Base-by-base conservation (phyloP, 2,113 vertebrate genomes). In the Zosterops hypoxanthus region DNA sequence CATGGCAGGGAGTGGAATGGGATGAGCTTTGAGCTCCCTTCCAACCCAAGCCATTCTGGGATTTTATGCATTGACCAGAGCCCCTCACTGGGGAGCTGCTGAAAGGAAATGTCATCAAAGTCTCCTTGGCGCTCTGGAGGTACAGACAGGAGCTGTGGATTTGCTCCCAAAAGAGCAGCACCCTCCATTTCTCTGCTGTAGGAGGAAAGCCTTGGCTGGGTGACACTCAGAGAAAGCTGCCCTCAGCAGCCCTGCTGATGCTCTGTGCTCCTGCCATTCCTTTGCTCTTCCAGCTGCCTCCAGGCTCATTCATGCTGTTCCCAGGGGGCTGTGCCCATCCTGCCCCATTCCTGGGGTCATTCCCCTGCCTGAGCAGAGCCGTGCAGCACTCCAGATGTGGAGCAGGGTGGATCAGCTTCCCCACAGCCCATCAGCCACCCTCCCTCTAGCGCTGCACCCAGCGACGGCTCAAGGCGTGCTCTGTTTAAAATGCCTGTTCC, bases 401-500 rank as follows among this genome's bases (percentile, higher is more conserved):
- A 66, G 29, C 8, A 5, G 60, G 33, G 23, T 5, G 47, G 22
- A 57, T 86, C 59, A 6, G 93, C 86, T 81, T 34, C 28, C 21
- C 9, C 5, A 11, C 66, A 80, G 53, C 14, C 92, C 94, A 60
- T 57, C 90, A 73, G 59, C 85, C 78, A 0, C 70, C 79, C 71
- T 91, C 68, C 91, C 14, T 22, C 87, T 22, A 18, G 5, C 4
- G 36, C 77, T 79, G 91, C 61, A 52, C 70, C 22, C 73, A 7
- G 66, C 26, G 0, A 2, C 1, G 5, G 78, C 94, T 87, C 4
- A 5, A 87, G 92, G 73, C 63, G 34, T 89, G 86, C 86, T 96
- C 82, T 61, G 71, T 42, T 94, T 61, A 46, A 81, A 92, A 60
- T 25, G 94, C 93, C 90, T 88, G 93, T 96, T 97, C 93, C 94